Evolutionary conservation across 2,797 vertebrate genomes (phyloP).

Genomic region (Poecilia picta): DNA sequence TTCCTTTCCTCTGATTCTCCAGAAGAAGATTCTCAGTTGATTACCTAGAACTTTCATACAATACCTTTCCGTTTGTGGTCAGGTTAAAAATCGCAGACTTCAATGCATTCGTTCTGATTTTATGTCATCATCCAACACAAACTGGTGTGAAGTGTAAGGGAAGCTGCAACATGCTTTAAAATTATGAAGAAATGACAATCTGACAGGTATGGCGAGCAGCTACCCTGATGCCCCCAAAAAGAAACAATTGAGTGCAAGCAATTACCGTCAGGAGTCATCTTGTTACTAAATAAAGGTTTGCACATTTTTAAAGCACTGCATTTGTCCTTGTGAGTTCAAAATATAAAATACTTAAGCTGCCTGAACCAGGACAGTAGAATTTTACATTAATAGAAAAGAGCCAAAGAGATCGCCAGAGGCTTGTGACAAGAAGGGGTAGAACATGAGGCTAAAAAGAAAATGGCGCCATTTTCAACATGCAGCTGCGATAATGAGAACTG

Average conservation of each 20-base stretch:
- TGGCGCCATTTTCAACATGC: too few relatives aligned
- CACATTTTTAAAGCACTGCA: neutral
- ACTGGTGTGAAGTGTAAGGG: neutral
- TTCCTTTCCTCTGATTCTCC: constrained; percentile 25
- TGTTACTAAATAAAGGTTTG: neutral
- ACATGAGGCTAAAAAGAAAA: neutral
- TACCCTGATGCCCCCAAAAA: neutral
- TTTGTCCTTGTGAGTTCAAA: neutral
- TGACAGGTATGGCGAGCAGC: neutral
- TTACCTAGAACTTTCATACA: neutral
- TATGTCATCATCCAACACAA: neutral
- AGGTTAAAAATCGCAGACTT: neutral
- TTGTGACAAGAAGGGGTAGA: neutral
- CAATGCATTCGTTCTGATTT: neutral
- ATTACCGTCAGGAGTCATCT: neutral
- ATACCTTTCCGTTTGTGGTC: neutral
- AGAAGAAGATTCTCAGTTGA: neutral
- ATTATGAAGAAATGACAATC: neutral
- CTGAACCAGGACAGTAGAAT: too few relatives aligned
- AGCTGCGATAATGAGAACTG: too few relatives aligned
- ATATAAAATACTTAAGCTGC: neutral
- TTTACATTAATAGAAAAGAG: too few relatives aligned
- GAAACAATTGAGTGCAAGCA: neutral
- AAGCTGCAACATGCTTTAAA: neutral
- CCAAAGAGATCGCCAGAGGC: neutral